Base-by-base conservation (phyloP, 2,888 invertebrate genomes). In the Drosophila gaucha region DNA sequence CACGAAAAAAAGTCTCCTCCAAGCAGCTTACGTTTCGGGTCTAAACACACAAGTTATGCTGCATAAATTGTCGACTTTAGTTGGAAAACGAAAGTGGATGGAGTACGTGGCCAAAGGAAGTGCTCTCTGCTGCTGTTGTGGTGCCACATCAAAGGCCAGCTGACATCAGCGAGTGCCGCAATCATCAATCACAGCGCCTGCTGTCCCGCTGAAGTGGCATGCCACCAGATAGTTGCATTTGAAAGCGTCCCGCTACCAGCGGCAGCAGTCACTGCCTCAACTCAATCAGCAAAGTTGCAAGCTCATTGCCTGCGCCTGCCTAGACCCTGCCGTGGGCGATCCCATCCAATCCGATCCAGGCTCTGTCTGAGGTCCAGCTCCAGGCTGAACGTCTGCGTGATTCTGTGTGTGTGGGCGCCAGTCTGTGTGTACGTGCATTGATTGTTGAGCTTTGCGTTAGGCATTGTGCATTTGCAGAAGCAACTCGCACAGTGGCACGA, bases 61-160 rank as follows among this genome's bases (percentile, higher is more conserved):
- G 82, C 80, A 88, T 88, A 86, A 86, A 88, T 88, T 79, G 70
- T 51, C 41, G 79, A 72, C 70, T 86, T 86, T 85, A 78, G 64
- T 67, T 52, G 80, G 41, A 74, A 79, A 83, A 60, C 65, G 84
- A 86, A 80, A 86, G 74, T 80, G 60, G 58, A 55, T 2, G 44
- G 51, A 52, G 57, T 49, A 49, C 39, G 36, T 20, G 28, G 60
- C n/a, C 33, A 57, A 47, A 46, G 49, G 49, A 60, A 64, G 28
- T 54, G 14, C 24, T 44, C 12, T 18, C 44, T 28, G 14, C 31
- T 55, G 51, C 35, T 49, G 41, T 6, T 26, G 41, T 41, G 41
- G 24, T 24, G 72, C 57, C 72, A 86, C 78, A 77, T 86, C 85
- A 84, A 80, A 80, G 65, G 62, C 62, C 55, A 60, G 49, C 73